Conservation (phyloP, 2,888 invertebrate genomes). For the Xanthorhoe designata region DNA sequence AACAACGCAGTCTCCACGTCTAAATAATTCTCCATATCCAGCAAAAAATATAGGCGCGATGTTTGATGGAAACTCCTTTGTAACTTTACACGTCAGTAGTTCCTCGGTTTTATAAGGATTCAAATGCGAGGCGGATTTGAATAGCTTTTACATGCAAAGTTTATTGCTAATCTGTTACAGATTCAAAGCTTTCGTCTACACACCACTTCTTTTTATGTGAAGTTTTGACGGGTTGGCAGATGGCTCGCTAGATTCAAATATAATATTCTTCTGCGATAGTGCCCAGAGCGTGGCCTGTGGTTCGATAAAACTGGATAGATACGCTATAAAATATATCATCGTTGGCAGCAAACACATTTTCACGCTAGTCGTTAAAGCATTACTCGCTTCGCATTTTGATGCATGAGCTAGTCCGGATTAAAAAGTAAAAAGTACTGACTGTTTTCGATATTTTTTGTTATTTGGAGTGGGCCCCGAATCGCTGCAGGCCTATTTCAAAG, state of each 20-base stretch:
- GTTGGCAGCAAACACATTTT: slow-evolving; percentile 34
- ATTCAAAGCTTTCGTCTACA: slow-evolving; percentile 30
- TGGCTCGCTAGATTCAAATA: slow-evolving; percentile 4
- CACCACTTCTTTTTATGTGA: slow-evolving; percentile 10
- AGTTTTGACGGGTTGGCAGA: slow-evolving; percentile 12
- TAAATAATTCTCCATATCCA: slow-evolving; percentile 52
- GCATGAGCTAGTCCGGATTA: slow-evolving; percentile 35
- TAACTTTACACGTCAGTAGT: slow-evolving; percentile 39
- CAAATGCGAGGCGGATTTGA: slow-evolving; percentile 33
- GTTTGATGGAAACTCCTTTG: slow-evolving; percentile 35
- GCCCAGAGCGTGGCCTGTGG: slow-evolving; percentile 3
- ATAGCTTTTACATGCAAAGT: slow-evolving; percentile 37
- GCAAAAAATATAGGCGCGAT: slow-evolving; percentile 40
- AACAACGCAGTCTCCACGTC: slow-evolving; percentile 39
- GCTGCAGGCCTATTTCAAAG: slow-evolving; percentile 49
- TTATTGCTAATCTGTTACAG: slow-evolving; percentile 36
- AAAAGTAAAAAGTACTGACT: slow-evolving; percentile 38
- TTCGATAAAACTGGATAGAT: slow-evolving; percentile 14
- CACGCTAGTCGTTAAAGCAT: slow-evolving; percentile 35
- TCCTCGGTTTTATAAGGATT: slow-evolving; percentile 32
- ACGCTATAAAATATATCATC: slow-evolving; percentile 29
- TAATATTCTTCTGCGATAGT: not conserved
- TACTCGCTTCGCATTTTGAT: slow-evolving; percentile 37
- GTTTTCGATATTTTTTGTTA: slow-evolving; percentile 42
- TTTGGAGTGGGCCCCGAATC: slow-evolving; percentile 33